Conservation (phyloP, 2,113 vertebrate species). For the Capreolus pygargus region DNA sequence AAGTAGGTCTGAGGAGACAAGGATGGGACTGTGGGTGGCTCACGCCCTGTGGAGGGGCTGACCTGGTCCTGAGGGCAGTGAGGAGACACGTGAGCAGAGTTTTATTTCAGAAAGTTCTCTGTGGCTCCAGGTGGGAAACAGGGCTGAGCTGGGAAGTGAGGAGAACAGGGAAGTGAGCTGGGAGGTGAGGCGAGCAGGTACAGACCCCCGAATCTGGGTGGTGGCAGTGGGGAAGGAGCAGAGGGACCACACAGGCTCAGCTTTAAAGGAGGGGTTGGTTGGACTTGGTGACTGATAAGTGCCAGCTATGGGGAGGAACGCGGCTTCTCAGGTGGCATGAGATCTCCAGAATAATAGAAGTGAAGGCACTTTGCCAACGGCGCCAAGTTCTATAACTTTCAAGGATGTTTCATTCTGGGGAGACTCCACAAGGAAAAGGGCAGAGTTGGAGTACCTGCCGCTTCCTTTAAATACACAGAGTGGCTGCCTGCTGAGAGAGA, state of each 20-base stretch:
- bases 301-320: not conserved
- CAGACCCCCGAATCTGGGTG: not conserved
- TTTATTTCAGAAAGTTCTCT: not conserved
- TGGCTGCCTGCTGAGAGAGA: not conserved
- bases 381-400: fast-evolving
- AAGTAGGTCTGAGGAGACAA: not conserved
- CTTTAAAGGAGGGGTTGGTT: not conserved
- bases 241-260: not conserved
- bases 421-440: not conserved
- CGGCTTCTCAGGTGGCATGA: not conserved
- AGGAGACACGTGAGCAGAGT: not conserved
- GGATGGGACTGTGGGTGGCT: not conserved
- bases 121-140: not conserved
- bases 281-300: not conserved
- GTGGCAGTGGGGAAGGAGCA: fast-evolving
- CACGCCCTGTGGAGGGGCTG: not conserved
- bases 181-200: not conserved
- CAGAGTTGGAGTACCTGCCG: too few species aligned
- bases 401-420: not conserved
- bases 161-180: not conserved
- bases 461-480: not conserved
- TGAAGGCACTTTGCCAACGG: not conserved
- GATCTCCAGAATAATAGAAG: not conserved
- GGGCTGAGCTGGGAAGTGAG: not conserved
- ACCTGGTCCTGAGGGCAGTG: not conserved